Evolutionary conservation across 2,888 invertebrate species (phyloP).

Genomic region (Lochmaea crataegi): DNA sequence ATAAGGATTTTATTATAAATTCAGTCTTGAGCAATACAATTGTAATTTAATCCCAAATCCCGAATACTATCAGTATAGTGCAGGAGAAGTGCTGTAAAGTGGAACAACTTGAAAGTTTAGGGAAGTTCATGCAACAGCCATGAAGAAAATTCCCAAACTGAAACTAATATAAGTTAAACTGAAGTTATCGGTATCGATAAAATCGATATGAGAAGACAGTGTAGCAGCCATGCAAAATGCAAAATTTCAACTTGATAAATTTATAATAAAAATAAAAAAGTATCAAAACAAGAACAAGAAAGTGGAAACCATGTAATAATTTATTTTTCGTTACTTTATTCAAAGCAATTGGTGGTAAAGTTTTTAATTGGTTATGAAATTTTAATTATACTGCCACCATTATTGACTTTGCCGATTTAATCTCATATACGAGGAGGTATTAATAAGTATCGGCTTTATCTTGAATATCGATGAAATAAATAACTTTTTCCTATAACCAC

Average conservation of each 20-base stretch:
- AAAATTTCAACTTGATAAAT: neutral
- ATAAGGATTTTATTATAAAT: neutral
- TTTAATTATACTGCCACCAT: too few relatives aligned
- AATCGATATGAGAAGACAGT: neutral
- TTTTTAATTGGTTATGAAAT: too few relatives aligned
- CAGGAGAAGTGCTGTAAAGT: neutral
- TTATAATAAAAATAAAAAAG: neutral
- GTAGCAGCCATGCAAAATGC: neutral
- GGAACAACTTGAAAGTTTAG: neutral
- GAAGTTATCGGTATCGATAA: neutral
- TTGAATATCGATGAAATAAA: too few relatives aligned
- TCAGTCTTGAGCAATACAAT: neutral
- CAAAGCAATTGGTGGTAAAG: too few relatives aligned
- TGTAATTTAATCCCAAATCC: neutral
- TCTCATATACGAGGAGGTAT: too few relatives aligned
- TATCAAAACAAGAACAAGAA: neutral
- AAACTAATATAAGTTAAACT: constrained; percentile 6
- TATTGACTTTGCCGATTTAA: too few relatives aligned
- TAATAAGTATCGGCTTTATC: too few relatives aligned
- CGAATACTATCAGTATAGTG: neutral
- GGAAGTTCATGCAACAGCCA: neutral
- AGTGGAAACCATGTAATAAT: neutral
- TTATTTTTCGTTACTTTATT: too few relatives aligned
- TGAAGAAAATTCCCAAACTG: neutral
- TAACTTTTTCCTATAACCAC: too few relatives aligned